A percentile compares a stretch with the other conserved stretches of the same genome.
phyloP scores from a whole-genome alignment of 2,888 invertebrate genomes.

The Amphipyra tragopoginis region DNA sequence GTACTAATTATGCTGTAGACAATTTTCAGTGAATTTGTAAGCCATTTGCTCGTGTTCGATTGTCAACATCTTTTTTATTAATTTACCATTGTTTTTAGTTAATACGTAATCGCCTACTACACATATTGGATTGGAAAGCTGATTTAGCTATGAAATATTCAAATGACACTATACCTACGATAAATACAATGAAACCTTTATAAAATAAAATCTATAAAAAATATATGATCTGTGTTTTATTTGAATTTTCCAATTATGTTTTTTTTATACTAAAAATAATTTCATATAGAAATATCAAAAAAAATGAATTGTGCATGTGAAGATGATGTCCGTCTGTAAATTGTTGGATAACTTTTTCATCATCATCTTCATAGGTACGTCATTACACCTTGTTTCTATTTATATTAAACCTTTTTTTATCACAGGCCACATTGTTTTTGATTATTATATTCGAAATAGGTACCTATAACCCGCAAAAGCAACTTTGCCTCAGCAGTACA shows the following conservation, averaged over 20 bases:
- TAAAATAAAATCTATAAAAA: constrained; percentile 83
- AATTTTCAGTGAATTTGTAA: constrained; percentile 56
- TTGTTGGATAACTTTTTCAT: too few relatives aligned
- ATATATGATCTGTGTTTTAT: constrained; percentile 73
- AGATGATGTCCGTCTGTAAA: too few relatives aligned
- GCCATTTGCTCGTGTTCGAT: constrained; percentile 42
- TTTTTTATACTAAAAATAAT: not conserved
- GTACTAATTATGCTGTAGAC: constrained; percentile 57
- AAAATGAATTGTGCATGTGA: too few relatives aligned
- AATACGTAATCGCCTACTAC: constrained; percentile 87
- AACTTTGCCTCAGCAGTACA: too few relatives aligned
- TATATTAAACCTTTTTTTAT: too few relatives aligned
- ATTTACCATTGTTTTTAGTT: constrained; percentile 75
- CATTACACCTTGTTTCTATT: too few relatives aligned
- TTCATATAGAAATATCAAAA: too few relatives aligned
- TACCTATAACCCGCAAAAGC: too few relatives aligned
- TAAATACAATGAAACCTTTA: constrained; percentile 88
- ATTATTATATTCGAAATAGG: too few relatives aligned
- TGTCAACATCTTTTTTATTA: constrained; percentile 56
- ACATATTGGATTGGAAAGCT: constrained; percentile 85
- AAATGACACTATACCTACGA: constrained; percentile 88
- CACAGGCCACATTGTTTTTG: too few relatives aligned
- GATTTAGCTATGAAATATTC: constrained; percentile 83
- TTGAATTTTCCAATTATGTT: constrained; percentile 33
- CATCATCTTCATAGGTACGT: too few relatives aligned